Evolutionary conservation across 2,797 vertebrate genomes (phyloP).

Genomic region (Silurus lanzhouensis): DNA sequence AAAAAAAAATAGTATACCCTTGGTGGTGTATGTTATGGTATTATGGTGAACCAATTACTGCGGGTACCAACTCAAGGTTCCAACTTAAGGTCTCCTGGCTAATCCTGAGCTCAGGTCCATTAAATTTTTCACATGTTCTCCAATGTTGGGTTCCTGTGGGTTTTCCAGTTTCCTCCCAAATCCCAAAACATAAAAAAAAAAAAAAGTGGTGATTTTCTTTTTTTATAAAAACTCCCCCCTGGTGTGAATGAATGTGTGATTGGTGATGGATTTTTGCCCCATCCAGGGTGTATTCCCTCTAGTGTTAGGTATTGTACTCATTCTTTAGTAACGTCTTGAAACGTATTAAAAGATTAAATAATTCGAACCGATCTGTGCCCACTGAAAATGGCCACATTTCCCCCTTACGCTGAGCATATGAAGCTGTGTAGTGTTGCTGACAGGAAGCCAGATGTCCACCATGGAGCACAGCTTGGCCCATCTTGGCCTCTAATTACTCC

Average conservation of each 20-base stretch:
- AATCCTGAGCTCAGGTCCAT: not conserved
- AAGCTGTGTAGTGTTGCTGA: conserved; percentile 31
- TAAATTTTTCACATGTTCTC: not conserved
- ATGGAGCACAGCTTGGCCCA: conserved; percentile 49
- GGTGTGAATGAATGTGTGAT: not conserved
- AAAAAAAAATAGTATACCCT: too few species aligned
- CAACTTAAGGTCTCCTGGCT: not conserved
- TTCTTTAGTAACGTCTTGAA: not conserved
- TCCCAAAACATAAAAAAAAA: not conserved
- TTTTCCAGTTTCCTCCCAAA: not conserved
- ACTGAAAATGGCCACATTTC: not conserved
- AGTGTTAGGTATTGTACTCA: not conserved
- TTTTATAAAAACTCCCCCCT: not conserved
- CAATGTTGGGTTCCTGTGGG: not conserved
- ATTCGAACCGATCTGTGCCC: not conserved
- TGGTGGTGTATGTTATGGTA: too few species aligned
- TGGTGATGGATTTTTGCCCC: not conserved
- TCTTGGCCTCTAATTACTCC: conserved; percentile 52
- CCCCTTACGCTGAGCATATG: not conserved
- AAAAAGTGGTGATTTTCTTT: not conserved
- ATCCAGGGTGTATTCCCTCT: not conserved
- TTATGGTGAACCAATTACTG: not conserved
- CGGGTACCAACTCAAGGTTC: not conserved
- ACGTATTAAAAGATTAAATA: not conserved
- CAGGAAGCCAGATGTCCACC: conserved; percentile 47